These are phyloP conservation scores for Trichonephila inaurata DNA, from an alignment of 1,140 invertebrate genomes.

Conservation along the genomic window DNA sequence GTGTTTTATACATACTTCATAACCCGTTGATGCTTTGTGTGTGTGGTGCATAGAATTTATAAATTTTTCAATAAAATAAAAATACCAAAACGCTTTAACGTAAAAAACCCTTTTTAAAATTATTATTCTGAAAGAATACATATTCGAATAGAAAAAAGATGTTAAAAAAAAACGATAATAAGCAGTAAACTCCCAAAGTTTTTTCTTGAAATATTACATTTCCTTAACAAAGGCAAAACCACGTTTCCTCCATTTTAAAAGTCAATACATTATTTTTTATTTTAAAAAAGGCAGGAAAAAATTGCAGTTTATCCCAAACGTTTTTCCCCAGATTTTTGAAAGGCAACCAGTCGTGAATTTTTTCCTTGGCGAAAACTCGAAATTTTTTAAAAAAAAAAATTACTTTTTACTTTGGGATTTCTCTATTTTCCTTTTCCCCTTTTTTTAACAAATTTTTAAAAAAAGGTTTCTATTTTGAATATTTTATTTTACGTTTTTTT, in stretches of 20 bases:
- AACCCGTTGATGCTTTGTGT: too few relatives aligned
- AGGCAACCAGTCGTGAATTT: not conserved
- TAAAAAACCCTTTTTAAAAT: not conserved
- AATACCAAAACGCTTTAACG: too few relatives aligned
- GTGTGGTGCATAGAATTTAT: too few relatives aligned
- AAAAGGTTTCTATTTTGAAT: too few relatives aligned
- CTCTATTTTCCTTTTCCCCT: not conserved
- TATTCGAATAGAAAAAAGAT: not conserved
- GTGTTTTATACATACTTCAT: too few relatives aligned
- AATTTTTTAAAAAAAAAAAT: too few relatives aligned
- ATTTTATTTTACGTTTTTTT: too few relatives aligned
- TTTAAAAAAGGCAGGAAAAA: not conserved
- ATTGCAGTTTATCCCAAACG: slow-evolving; percentile 17
- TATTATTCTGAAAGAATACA: not conserved
- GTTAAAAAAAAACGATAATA: not conserved
- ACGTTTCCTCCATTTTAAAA: not conserved
- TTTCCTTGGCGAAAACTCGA: not conserved
- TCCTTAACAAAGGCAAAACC: slow-evolving; percentile 10
- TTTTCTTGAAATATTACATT: not conserved
- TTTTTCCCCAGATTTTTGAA: not conserved
- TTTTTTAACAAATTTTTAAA: not conserved
- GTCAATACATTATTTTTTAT: not conserved
- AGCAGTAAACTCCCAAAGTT: not conserved
- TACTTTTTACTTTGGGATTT: not conserved
- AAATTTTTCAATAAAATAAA: too few relatives aligned